Evolutionary conservation across 2,113 vertebrate genomes (phyloP), one percentile per base, ranked within the genome.

Genomic region (Proteles cristata): DNA sequence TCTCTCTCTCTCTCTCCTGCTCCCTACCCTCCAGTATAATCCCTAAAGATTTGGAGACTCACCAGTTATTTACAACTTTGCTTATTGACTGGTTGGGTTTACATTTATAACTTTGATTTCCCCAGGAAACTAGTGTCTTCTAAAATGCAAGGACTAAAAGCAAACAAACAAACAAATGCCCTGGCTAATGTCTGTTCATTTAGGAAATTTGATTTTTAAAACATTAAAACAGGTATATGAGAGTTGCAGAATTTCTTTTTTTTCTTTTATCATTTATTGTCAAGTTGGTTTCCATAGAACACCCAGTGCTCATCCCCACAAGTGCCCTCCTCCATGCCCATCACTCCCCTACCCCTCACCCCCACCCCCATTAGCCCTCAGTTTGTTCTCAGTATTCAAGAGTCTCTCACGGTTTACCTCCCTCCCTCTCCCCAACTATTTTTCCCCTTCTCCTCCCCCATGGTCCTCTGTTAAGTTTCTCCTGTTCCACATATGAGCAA

Each of bases 201-300:
- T 80, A 33, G 16, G n/a, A 69, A 16, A 74, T 65, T 11, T 92
- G 17, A 48, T 90, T 90, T 55, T 88, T 15, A 1, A n/a, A 43
- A 76, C 61, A 94, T 69, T 58, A 43, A 82, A 92, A 80, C 21
- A 79, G 19, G 7, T 92, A 58, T n/a, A n/a, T 94, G 74, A 89
- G 83, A 50, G 26, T 77, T 76, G 79, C 79, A 88, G 26, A 82
- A 76, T 39, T 88, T 94, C 28, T 39, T 39, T 39, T 39, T 39
- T 39, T 39, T 39, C 39, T 39, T 39, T 39, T 39, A 39, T 39
- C 39, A 39, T 39, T 39, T 39, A 39, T 39, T 39, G 39, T 39
- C 39, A 39, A 3, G 39, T 39, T 39, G 39, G 39, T 39, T 39
- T 39, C 39, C 39, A 39, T 39, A 39, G 39, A 39, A 39, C 39